Base-by-base conservation (phyloP, 2,888 invertebrate genomes). In the Lasioglossum morio region DNA sequence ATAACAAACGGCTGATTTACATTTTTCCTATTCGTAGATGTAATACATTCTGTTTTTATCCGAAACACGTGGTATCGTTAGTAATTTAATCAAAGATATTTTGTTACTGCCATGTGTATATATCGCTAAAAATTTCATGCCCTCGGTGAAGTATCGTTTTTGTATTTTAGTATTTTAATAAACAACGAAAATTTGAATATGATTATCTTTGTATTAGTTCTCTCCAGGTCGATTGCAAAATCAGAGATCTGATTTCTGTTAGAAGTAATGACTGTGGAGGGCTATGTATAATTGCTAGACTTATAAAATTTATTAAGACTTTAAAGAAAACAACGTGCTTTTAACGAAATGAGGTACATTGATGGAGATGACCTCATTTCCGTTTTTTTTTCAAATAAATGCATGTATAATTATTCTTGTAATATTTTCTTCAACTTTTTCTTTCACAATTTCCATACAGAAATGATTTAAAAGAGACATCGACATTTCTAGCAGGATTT, bases 91-190 rank as follows among this genome's bases (percentile, higher is more conserved):
- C 63, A 77, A 76, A 30, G 16, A 81, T 66, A 78, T n/a, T 53
- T 43, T 34, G 8, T 48, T 77, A 77, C 63, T 83, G 76, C 76
- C 73, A 76, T 43, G 48, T 80, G 74, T 85, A 82, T 77, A 82
- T 85, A 82, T 23, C 74, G 72, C 27, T 53, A 10, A 73, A 48
- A 73, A 82, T 75, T 23, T 77, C 74, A 48, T 72, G 74, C n/a
- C 12, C 14, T 73, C 43, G 19, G 81, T 79, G 14, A 37, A 69
- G 48, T 37, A 80, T 72, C 12, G 78, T 43, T 80, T 82, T 57
- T 86, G 69, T 87, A 83, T 60, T 82, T 78, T 78, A 69, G 77
- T 78, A 72, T 34, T 72, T 34, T 80, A 86, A 75, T 76, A 86
- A 86, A 82, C 14, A 60, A 85, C 53, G 27, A 84, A 76, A 60